Conservation (phyloP, 1,140 invertebrate species). For the Procambarus virginalis region DNA sequence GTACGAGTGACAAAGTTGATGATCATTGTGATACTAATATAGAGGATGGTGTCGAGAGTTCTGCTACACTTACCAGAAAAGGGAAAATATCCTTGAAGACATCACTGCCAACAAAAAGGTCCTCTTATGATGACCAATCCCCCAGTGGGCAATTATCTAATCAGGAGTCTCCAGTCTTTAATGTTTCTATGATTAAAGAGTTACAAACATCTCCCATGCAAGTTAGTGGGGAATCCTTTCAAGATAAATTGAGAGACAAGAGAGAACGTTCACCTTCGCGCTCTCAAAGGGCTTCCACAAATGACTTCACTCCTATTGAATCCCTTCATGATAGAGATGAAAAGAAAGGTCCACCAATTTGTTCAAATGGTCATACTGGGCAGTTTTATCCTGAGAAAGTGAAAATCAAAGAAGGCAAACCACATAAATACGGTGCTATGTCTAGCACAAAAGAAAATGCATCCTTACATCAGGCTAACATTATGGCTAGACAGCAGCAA, state of each 20-base stretch:
- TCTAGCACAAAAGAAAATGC: slow-evolving; percentile 60
- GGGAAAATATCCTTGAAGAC: slow-evolving; percentile 33
- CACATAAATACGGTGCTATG: slow-evolving; percentile 48
- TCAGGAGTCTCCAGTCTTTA: slow-evolving; percentile 61
- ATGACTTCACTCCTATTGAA: slow-evolving; percentile 34
- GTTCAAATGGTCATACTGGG: slow-evolving; percentile 39
- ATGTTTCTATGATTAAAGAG: slow-evolving; percentile 65
- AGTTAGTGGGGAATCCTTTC: slow-evolving; percentile 57
- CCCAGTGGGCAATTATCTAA: slow-evolving; percentile 47
- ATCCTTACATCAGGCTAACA: slow-evolving; percentile 45
- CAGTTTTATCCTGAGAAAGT: slow-evolving; percentile 3
- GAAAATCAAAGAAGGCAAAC: slow-evolving; percentile 18
- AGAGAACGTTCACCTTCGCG: slow-evolving; percentile 29
- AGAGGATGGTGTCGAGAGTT: slow-evolving; percentile 8
- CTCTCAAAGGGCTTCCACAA: slow-evolving; percentile 36
- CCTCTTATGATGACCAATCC: slow-evolving; percentile 41
- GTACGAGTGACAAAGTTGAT: slow-evolving; percentile 16
- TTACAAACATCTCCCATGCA: slow-evolving; percentile 65
- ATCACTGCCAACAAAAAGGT: slow-evolving; percentile 23
- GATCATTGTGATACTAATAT: slow-evolving; percentile 42
- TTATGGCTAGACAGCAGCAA: slow-evolving; percentile 8
- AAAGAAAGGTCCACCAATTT: neutral
- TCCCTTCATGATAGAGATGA: neutral
- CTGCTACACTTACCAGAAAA: slow-evolving; percentile 7
- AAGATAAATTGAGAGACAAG: slow-evolving; percentile 41